phyloP scores from a whole-genome alignment of 2,888 invertebrate genomes.

The Agonopterix arenella region DNA sequence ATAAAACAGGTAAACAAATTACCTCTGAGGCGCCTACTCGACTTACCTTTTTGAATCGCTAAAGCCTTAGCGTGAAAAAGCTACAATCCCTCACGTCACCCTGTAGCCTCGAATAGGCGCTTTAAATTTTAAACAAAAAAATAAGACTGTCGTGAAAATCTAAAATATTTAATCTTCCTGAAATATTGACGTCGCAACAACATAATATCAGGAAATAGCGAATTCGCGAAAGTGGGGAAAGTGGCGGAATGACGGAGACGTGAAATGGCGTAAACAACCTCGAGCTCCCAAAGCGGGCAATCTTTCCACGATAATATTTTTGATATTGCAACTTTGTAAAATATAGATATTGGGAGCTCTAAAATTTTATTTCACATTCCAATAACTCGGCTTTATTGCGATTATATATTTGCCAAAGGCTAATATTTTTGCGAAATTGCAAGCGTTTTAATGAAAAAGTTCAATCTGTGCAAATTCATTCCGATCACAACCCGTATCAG shows the following conservation, averaged over 20 bases:
- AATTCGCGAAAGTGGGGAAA: constrained; percentile 8
- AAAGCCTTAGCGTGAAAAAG: too few species aligned
- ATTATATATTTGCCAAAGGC: constrained; percentile 21
- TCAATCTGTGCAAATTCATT: too few species aligned
- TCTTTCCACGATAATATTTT: constrained; percentile 28
- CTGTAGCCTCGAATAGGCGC: too few species aligned
- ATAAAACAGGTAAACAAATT: too few species aligned
- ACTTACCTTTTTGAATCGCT: too few species aligned
- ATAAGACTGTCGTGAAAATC: neutral
- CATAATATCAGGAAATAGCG: constrained; percentile 6
- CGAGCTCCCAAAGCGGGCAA: constrained; percentile 12
- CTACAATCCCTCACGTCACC: too few species aligned
- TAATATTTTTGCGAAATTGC: constrained; percentile 10
- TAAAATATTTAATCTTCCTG: neutral
- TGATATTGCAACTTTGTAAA: constrained; percentile 28
- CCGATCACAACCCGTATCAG: too few species aligned
- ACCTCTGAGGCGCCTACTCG: too few species aligned
- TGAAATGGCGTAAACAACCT: constrained; percentile 10
- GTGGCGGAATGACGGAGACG: constrained; percentile 6
- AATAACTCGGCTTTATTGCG: too few species aligned
- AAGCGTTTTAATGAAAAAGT: too few species aligned
- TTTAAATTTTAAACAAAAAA: neutral
- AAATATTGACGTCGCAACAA: constrained; percentile 1
- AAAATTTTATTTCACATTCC: too few species aligned
- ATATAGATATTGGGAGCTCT: constrained; percentile 12